Evolutionary conservation across 2,888 invertebrate species (phyloP), one percentile per base, ranked within the genome.

Genomic region (Tetranychus piercei): DNA sequence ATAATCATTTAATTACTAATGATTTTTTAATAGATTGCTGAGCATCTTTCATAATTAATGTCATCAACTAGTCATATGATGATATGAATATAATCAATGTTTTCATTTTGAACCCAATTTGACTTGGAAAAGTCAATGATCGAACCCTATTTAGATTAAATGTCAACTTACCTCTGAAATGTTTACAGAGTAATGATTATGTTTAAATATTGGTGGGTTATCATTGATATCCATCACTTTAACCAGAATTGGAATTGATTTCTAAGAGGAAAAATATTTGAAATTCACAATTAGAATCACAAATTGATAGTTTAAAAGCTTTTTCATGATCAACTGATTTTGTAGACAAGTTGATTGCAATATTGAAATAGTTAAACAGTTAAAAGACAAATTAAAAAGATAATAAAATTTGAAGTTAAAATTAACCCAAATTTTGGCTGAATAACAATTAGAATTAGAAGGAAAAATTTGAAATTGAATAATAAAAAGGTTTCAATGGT

Each of bases 151-250:
- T 55, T 9, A 9, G 15, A 4, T 55, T 55, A 55, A 15, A 15
- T 15, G 15, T 55, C 55, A 55, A 45, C 73, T 23, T 73, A 73
- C 73, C 88, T 93, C 92, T 45, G 92, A 88, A 78, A 92, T 89
- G 77, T 87, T 88, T 76, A 90, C 88, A 83, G 89, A 88, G 82
- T 92, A 92, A 72, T 92, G 91, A 76, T 88, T 88, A 81, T 89
- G 89, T 81, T 89, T 86, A 83, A 93, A 92, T 80, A 88, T 86
- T 44, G 92, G 92, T 74, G 89, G 88, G 83, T 93, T 93, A 83
- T 93, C 92, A 82, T 93, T 92, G 82, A 92, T 88, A 84, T 93
- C 92, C 65, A 90, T 91, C 80, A 92, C 90, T 83, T 92, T 86
- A 78, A 92, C 91, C 81, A 92, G 91, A 79, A 92, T 88, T 75